phyloP scores from a whole-genome alignment of 2,888 invertebrate genomes.

The Epirrita christyi region DNA sequence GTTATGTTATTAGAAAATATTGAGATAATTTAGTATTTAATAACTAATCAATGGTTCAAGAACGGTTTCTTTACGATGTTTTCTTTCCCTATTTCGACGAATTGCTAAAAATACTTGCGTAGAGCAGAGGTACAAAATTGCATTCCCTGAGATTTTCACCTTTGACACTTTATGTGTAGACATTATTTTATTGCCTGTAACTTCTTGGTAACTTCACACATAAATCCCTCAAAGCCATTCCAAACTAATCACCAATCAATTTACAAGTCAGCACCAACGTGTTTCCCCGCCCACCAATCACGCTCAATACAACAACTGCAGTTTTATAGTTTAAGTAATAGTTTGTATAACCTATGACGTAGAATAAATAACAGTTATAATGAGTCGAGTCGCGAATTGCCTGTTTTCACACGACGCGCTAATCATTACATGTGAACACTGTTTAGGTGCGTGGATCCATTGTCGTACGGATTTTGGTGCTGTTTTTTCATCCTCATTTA shows the following conservation, averaged over 20 bases:
- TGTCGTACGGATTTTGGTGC: conserved; percentile 29
- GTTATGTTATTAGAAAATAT: too few species aligned
- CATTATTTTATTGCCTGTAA: neutral
- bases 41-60: too few species aligned
- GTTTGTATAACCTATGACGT: conserved; percentile 5
- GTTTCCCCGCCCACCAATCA: conserved; percentile 12
- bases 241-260: conserved; percentile 15
- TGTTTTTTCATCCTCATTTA: too few species aligned
- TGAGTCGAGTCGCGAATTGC: conserved; percentile 53
- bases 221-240: neutral
- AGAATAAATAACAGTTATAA: conserved; percentile 2
- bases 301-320: conserved; percentile 3
- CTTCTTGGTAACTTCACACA: neutral
- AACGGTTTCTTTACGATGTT: too few species aligned
- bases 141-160: too few species aligned
- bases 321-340: conserved; percentile 1
- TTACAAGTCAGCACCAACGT: conserved; percentile 12
- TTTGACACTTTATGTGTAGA: too few species aligned
- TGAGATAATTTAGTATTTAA: too few species aligned
- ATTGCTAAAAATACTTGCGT: too few species aligned
- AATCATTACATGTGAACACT: conserved; percentile 64
- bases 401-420: conserved; percentile 70
- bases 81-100: too few species aligned
- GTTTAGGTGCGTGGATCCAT: conserved; percentile 48
- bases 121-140: too few species aligned